phyloP scores from a whole-genome alignment of 2,888 invertebrate genomes.

The Coecobrya sp. region DNA sequence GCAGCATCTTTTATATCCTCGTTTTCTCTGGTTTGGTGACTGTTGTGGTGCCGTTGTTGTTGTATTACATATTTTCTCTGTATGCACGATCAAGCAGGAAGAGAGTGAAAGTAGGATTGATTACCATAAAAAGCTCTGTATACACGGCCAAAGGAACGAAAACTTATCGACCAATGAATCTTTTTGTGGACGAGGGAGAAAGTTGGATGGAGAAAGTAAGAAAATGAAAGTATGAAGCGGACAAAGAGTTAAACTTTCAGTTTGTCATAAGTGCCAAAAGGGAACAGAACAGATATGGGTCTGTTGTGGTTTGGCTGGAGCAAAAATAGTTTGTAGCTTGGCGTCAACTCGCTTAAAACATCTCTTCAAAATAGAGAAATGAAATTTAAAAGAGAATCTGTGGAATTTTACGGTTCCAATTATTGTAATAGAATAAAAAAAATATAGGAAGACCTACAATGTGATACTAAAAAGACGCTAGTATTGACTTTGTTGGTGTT shows the following conservation, averaged over 20 bases:
- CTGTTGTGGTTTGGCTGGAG: not conserved
- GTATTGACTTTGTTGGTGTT: not conserved
- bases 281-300: not conserved
- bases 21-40: constrained; percentile 28
- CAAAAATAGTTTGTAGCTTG: not conserved
- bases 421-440: not conserved
- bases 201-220: not conserved
- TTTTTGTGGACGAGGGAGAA: constrained; percentile 29
- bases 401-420: not conserved
- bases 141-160: constrained; percentile 57
- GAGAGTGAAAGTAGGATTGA: constrained; percentile 72
- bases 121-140: constrained; percentile 69
- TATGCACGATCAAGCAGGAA: constrained; percentile 66
- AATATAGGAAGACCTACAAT: not conserved
- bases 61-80: constrained; percentile 46
- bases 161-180: constrained; percentile 65
- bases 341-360: not conserved
- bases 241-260: constrained; percentile 37
- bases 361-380: not conserved
- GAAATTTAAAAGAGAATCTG: not conserved
- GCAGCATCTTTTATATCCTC: constrained; percentile 21
- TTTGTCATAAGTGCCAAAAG: not conserved
- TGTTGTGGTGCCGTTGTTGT: constrained; percentile 44
- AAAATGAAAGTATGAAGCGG: constrained; percentile 7
- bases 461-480: not conserved